Evolutionary conservation across 2,113 vertebrate genomes (phyloP).

Genomic region (Silurus glanis): DNA sequence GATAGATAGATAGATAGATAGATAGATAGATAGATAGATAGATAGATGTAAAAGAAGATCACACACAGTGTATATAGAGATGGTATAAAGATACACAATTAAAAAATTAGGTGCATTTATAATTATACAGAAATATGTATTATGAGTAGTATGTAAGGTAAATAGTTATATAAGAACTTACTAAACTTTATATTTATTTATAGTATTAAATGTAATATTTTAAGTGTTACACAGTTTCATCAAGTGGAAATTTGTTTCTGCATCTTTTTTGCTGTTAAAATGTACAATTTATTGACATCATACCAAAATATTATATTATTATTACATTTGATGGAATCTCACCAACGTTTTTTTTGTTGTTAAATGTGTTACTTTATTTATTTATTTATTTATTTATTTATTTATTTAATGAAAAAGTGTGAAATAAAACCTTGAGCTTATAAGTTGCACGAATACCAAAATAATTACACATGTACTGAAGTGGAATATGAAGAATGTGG

Average conservation of each 20-base stretch:
- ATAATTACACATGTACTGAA: not conserved
- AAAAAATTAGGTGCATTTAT: not conserved
- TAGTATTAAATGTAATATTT: too few relatives aligned
- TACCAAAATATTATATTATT: not conserved
- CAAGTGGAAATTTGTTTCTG: not conserved
- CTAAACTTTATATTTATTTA: too few relatives aligned
- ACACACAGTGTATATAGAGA: too few relatives aligned
- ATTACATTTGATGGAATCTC: not conserved
- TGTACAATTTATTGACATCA: not conserved
- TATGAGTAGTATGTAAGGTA: not conserved
- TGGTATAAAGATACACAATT: not conserved
- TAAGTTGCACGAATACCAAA: not conserved
- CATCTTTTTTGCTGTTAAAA: not conserved
- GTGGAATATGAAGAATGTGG: not conserved
- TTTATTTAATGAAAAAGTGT: not conserved
- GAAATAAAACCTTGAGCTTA: not conserved
- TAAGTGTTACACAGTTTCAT: too few relatives aligned
- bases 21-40: not conserved
- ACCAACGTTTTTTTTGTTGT: too few relatives aligned
- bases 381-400: too few relatives aligned
- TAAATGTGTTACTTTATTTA: too few relatives aligned
- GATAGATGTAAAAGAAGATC: too few relatives aligned
- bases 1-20: conserved; percentile 4
- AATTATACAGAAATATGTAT: not conserved
- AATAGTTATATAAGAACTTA: not conserved